These are phyloP conservation scores for Pterostichus madidus DNA, from an alignment of 2,888 invertebrate species.

Conservation along the genomic window DNA sequence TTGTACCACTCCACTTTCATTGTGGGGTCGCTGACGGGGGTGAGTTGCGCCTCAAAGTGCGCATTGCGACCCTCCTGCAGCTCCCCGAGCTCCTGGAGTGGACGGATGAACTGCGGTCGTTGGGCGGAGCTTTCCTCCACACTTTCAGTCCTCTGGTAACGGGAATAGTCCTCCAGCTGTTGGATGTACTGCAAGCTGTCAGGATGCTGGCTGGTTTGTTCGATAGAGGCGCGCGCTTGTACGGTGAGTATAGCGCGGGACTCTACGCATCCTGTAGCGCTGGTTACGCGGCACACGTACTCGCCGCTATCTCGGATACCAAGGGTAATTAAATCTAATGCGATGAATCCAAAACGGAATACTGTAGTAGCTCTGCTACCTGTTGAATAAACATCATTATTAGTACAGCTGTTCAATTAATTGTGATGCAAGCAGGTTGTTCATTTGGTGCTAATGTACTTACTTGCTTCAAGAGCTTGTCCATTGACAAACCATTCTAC, in stretches of 20 bases:
- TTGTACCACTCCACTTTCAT: slow-evolving; percentile 98
- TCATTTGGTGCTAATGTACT: slow-evolving; percentile 75
- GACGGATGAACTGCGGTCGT: slow-evolving; percentile 92
- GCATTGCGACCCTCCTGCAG: slow-evolving; percentile 94
- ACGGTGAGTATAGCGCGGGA: slow-evolving; percentile 91
- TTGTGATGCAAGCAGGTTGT: too few species aligned
- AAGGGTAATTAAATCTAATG: slow-evolving; percentile 93
- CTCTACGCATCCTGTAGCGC: slow-evolving; percentile 92
- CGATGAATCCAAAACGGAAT: slow-evolving; percentile 98
- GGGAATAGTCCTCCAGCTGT: slow-evolving; percentile 93
- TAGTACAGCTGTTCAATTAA: not conserved
- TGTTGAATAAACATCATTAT: slow-evolving; percentile 74
- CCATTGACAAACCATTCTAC: slow-evolving; percentile 98
- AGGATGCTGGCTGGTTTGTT: slow-evolving; percentile 93
- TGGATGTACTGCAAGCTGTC: slow-evolving; percentile 94
- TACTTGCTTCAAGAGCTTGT: slow-evolving; percentile 92
- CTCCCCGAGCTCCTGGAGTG: slow-evolving; percentile 91
- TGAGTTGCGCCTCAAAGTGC: slow-evolving; percentile 95
- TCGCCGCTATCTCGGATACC: slow-evolving; percentile 93
- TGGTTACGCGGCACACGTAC: slow-evolving; percentile 93
- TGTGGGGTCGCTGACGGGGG: slow-evolving; percentile 94
- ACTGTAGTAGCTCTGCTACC: slow-evolving; percentile 97
- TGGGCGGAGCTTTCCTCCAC: slow-evolving; percentile 89
- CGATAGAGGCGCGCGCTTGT: slow-evolving; percentile 89
- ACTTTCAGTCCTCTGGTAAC: slow-evolving; percentile 91